Base-by-base conservation (phyloP, 1,140 invertebrate genomes). In the Drosophila orena region DNA sequence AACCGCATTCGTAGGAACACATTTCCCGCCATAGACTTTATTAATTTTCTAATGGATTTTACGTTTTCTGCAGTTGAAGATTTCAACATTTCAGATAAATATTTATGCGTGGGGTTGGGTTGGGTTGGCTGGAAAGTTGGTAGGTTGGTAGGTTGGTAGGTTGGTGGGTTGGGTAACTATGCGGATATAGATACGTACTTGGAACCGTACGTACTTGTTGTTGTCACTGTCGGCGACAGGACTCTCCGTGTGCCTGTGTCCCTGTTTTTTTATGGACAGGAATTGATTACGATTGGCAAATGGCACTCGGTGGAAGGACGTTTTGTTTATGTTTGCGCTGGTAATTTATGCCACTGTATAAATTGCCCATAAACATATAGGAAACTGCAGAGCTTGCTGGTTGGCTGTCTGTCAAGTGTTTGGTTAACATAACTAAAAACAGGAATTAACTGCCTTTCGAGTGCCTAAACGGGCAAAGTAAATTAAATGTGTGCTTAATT, bases 31-130 rank as follows among this genome's bases (percentile, higher is more conserved):
- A 66, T 79, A 69, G 75, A 74, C 79, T 84, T 91, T 91, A 91
- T 91, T 91, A 91, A 91, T 91, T 91, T 91, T 91, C 88, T 91
- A 91, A 91, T 91, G 88, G 88, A 91, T 91, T 91, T 91, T 84
- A 90, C 80, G 80, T 89, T 90, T 75, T 77, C 77, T 80, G 73
- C 77, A 80, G 66, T 80, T 84, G 79, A 84, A 90, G 85, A 90
- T 89, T 88, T 88, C 62, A 77, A 84, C 84, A 89, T 73, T 83
- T 83, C 69, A 71, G 79, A 84, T 85, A 89, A 84, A 90, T 85
- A 89, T 89, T 89, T 89, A 89, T 89, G 80, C 80, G 47, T 44
- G 44, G 57, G 40, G 15, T 30, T 17, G 53, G 42, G 35, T 22
- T 43, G 4, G 42, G n/a, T n/a, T n/a, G n/a, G n/a, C n/a, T n/a